Conservation (phyloP, 2,888 invertebrate genomes). For the Galeruca laticollis region DNA sequence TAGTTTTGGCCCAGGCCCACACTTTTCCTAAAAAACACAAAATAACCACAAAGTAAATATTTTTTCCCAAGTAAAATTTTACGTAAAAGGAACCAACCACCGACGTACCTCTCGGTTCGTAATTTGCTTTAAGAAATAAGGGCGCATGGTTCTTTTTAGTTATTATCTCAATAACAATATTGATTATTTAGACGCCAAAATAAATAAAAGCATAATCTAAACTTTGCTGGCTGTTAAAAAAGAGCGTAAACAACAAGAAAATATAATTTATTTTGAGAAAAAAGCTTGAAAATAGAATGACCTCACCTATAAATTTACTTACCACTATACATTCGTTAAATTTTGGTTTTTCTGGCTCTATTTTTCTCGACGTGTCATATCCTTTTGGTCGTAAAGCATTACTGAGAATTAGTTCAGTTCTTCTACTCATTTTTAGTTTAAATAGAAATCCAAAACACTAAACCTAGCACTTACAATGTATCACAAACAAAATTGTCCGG, state of each 20-base stretch:
- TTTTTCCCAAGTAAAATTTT: neutral
- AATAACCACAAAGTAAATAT: neutral
- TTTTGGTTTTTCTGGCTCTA: neutral
- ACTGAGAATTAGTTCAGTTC: neutral
- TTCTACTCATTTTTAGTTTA: neutral
- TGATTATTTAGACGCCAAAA: neutral
- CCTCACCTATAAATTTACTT: constrained; percentile 20
- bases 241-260: constrained; percentile 5
- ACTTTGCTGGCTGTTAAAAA: neutral
- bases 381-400: neutral
- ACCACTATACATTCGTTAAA: neutral
- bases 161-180: no score
- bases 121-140: no score
- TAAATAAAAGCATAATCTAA: no score
- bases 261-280: constrained; percentile 2
- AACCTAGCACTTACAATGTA: no score
- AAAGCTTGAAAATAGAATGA: no score
- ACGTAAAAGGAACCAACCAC: neutral
- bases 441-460: neutral
- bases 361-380: neutral
- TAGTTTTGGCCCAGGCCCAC: neutral
- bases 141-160: no score
- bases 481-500: no score
- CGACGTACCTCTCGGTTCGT: neutral
- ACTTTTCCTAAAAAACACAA: neutral